phyloP scores from a whole-genome alignment of 2,797 vertebrate genomes.

The Numenius phaeopus region DNA sequence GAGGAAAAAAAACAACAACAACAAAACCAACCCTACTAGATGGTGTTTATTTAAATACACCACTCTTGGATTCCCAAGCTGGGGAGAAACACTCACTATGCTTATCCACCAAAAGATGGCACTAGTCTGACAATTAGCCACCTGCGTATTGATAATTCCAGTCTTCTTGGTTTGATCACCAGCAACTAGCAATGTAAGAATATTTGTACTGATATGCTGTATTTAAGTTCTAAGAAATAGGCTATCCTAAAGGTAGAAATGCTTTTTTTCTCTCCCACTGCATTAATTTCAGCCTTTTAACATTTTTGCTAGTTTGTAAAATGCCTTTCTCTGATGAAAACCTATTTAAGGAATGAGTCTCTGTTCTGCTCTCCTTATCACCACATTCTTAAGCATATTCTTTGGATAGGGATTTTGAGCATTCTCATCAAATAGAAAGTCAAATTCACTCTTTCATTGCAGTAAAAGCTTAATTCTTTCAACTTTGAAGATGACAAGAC shows the following conservation, averaged over 20 bases:
- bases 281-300: background rate
- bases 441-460: background rate
- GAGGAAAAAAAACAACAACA: background rate
- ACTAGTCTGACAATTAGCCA: background rate
- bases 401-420: background rate
- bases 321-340: background rate
- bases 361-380: background rate
- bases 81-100: background rate
- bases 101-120: background rate
- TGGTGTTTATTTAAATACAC: background rate
- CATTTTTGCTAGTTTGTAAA: background rate
- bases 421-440: background rate
- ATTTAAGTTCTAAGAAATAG: background rate
- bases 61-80: background rate
- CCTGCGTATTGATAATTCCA: fast-evolving
- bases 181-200: background rate
- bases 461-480: background rate
- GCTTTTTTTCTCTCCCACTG: background rate
- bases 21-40: background rate
- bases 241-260: background rate
- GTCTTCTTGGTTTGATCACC: background rate
- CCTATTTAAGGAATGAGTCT: too few relatives aligned
- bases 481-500: background rate
- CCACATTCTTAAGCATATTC: background rate
- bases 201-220: background rate